Evolutionary conservation across 2,113 vertebrate genomes (phyloP).

Genomic region (Nicator chloris): DNA sequence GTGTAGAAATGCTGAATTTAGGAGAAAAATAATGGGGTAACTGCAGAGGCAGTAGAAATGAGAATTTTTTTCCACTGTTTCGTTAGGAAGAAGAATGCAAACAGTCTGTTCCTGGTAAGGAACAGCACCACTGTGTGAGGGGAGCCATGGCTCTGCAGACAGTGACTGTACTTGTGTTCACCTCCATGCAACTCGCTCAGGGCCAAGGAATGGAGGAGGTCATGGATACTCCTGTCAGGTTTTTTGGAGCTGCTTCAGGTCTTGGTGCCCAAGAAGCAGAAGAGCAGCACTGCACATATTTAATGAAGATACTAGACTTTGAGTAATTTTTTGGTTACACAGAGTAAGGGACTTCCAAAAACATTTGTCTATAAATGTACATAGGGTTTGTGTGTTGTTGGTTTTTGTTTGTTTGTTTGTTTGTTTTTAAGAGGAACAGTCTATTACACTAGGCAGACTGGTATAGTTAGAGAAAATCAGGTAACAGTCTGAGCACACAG

Average conservation of each 20-base stretch:
- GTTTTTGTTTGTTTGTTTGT: background rate
- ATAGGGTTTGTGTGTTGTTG: background rate
- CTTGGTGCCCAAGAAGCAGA: background rate
- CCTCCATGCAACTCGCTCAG: background rate
- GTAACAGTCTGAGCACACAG: background rate
- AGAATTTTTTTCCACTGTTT: background rate
- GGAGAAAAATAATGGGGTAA: background rate
- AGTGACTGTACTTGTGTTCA: background rate
- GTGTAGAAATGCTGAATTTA: background rate
- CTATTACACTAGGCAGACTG: background rate
- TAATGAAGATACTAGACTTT: background rate
- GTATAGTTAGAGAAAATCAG: background rate
- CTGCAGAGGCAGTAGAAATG: background rate
- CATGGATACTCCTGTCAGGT: background rate
- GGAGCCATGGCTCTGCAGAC: background rate
- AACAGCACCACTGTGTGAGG: background rate
- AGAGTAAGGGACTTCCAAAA: background rate
- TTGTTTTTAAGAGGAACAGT: background rate
- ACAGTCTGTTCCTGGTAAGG: background rate
- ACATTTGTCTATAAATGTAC: background rate
- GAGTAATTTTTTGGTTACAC: background rate
- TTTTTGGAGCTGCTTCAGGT: background rate
- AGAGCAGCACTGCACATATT: background rate
- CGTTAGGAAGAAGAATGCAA: background rate
- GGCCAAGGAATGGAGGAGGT: background rate